Evolutionary conservation across 2,113 vertebrate genomes (phyloP).

Genomic region (Pangasianodon gigas): DNA sequence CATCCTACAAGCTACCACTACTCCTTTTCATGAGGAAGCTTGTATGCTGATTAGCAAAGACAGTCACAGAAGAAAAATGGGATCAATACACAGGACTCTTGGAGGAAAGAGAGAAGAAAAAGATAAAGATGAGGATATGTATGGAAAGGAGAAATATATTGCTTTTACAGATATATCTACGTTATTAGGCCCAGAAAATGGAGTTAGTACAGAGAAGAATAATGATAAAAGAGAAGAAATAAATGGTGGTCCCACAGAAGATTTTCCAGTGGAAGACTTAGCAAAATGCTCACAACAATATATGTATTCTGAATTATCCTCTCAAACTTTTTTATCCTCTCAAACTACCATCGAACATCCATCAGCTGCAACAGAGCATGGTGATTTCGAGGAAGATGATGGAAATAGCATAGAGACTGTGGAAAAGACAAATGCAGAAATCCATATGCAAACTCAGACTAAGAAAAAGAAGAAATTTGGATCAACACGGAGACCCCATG

Average conservation of each 20-base stretch:
- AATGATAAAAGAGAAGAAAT: background rate
- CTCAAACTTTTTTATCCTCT: background rate
- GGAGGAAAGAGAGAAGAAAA: constrained; percentile 7
- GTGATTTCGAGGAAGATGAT: background rate
- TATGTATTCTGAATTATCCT: background rate
- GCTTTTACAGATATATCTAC: background rate
- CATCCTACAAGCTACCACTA: background rate
- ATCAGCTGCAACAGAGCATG: background rate
- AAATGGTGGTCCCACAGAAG: background rate
- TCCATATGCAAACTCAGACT: background rate
- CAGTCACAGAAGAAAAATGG: constrained; percentile 41
- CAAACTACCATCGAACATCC: background rate
- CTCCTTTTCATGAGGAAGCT: background rate
- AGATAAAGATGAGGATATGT: background rate
- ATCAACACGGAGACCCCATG: background rate
- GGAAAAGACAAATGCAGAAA: background rate
- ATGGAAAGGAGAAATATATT: constrained; percentile 1
- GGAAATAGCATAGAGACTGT: background rate
- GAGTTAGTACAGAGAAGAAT: background rate
- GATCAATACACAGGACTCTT: constrained; percentile 21
- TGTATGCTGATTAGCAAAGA: background rate
- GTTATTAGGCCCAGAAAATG: background rate
- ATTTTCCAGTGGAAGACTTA: background rate
- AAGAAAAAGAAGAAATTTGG: constrained; percentile 30
- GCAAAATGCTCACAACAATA: background rate